phyloP scores from a whole-genome alignment of 2,797 vertebrate species.

The Neoniphon sammara region DNA sequence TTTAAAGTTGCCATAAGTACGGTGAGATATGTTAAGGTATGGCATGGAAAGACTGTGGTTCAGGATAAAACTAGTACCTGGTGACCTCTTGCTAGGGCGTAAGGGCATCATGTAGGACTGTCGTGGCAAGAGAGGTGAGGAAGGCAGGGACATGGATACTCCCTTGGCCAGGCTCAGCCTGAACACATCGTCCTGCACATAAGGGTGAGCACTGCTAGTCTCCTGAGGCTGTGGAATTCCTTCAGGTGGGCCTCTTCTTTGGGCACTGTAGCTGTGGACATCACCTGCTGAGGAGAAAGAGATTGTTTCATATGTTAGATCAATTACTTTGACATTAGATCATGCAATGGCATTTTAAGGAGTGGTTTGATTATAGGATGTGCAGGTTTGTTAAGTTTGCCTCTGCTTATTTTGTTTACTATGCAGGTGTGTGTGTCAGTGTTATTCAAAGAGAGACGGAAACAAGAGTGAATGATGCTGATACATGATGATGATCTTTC shows the following conservation, averaged over 20 bases:
- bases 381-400: no score
- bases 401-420: no score
- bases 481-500: no score
- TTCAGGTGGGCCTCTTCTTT: slow-evolving; percentile 76
- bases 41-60: neutral
- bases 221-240: slow-evolving; percentile 76
- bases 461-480: no score
- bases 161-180: slow-evolving; percentile 89
- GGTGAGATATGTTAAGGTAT: neutral
- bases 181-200: slow-evolving; percentile 83
- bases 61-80: slow-evolving; percentile 84
- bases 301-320: no score
- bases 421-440: no score
- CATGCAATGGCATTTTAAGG: no score
- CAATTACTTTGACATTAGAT: no score
- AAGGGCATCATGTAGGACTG: slow-evolving; percentile 90
- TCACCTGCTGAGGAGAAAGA: slow-evolving; percentile 82
- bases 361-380: no score
- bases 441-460: no score
- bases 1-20: neutral
- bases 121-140: slow-evolving; percentile 94
- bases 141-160: slow-evolving; percentile 96
- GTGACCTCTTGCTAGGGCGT: slow-evolving; percentile 91
- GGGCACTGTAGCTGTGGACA: slow-evolving; percentile 79
- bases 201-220: slow-evolving; percentile 68